Conservation (phyloP, 2,113 vertebrate species). For the Falco punctatus region DNA sequence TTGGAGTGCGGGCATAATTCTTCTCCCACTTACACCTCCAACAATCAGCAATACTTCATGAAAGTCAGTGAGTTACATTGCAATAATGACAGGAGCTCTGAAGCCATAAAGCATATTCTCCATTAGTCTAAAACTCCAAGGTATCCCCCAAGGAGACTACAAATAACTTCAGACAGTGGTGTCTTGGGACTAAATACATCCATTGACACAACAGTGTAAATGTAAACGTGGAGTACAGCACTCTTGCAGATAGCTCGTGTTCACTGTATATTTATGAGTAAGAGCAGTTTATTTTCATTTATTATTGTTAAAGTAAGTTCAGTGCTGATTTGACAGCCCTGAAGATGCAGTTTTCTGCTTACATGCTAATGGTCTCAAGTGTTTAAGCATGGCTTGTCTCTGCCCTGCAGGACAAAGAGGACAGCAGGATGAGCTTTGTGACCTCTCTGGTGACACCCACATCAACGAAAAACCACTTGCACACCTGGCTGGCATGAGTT, state of each 20-base stretch:
- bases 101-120: constrained; percentile 40
- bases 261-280: neutral
- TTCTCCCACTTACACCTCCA: neutral
- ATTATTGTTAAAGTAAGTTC: neutral
- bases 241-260: neutral
- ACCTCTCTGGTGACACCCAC: neutral
- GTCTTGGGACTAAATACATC: constrained; percentile 24
- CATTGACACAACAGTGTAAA: neutral
- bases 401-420: neutral
- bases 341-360: neutral
- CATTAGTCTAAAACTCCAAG: constrained; percentile 37
- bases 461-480: neutral
- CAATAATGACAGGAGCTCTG: constrained; percentile 22
- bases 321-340: neutral
- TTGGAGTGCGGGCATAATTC: constrained; percentile 20
- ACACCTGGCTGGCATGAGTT: neutral
- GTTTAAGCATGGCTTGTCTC: neutral
- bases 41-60: neutral
- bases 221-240: neutral
- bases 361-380: neutral
- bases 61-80: neutral
- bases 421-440: neutral
- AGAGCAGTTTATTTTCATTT: neutral
- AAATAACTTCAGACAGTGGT: constrained; percentile 29
- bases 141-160: constrained; percentile 20